phyloP scores from a whole-genome alignment of 2,888 invertebrate genomes.

The Andrena camellia region DNA sequence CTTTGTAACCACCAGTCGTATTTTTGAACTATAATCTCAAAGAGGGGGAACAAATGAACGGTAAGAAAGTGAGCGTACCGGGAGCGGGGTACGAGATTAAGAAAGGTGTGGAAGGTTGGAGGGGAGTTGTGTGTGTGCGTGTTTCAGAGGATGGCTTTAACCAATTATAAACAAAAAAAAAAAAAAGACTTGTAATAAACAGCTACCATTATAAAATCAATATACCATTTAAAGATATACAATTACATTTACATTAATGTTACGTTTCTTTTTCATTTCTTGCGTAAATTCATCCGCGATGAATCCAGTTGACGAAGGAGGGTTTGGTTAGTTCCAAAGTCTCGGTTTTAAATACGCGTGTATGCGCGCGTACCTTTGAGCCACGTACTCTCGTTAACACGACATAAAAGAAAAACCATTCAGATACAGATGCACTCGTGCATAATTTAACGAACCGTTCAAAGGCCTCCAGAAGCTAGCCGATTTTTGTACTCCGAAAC shows the following conservation, averaged over 20 bases:
- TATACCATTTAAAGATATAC: conserved; percentile 64
- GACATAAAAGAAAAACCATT: conserved; percentile 9
- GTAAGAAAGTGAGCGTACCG: conserved; percentile 29
- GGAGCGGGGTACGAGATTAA: conserved; percentile 35
- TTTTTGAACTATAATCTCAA: conserved; percentile 83
- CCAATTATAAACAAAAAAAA: conserved; percentile 52
- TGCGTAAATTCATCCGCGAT: conserved; percentile 40
- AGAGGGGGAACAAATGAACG: conserved; percentile 14
- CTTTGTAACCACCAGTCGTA: conserved; percentile 84
- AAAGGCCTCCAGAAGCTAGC: conserved; percentile 38
- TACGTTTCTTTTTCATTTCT: conserved; percentile 37
- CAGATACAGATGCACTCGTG: conserved; percentile 17
- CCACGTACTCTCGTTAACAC: conserved; percentile 23
- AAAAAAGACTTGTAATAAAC: conserved; percentile 59
- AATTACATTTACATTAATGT: conserved; percentile 68
- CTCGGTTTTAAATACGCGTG: neutral
- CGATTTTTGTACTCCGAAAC: conserved; percentile 28
- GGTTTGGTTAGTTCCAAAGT: conserved; percentile 39
- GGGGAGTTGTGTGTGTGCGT: neutral
- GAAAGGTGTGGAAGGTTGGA: neutral
- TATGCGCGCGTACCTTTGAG: conserved; percentile 7
- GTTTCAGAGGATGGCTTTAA: conserved; percentile 50
- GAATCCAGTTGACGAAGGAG: conserved; percentile 27
- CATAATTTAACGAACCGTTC: conserved; percentile 39
- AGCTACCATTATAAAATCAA: conserved; percentile 71